Conservation (phyloP, 1,140 invertebrate genomes). For the Dufourea novaeangliae region DNA sequence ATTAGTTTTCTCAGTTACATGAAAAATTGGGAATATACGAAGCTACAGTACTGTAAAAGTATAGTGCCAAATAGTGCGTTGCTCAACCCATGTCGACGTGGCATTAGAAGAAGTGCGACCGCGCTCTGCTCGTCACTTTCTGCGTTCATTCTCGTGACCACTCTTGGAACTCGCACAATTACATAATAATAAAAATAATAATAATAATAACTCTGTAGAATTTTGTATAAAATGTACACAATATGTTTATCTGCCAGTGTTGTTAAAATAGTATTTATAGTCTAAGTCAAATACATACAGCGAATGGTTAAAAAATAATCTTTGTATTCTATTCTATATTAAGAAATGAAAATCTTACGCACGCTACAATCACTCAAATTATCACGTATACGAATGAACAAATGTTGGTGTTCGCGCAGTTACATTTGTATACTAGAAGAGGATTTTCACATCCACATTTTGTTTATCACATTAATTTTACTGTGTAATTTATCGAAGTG, state of each 20-base stretch:
- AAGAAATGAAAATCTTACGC: conserved; percentile 31
- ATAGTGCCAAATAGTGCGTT: not conserved
- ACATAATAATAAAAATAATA: conserved; percentile 38
- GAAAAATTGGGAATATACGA: not conserved
- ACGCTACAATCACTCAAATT: conserved; percentile 26
- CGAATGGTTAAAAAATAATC: conserved; percentile 34
- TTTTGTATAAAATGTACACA: conserved; percentile 28
- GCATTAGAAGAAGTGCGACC: not conserved
- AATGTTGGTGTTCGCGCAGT: conserved; percentile 15
- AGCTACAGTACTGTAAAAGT: not conserved
- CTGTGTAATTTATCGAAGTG: conserved; percentile 64
- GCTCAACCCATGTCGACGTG: not conserved
- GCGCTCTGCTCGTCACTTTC: not conserved
- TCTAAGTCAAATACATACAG: conserved; percentile 33
- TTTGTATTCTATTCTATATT: conserved; percentile 31
- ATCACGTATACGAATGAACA: conserved; percentile 14
- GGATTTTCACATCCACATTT: conserved; percentile 27
- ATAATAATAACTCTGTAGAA: conserved; percentile 26
- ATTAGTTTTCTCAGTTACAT: not conserved
- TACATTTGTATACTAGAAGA: conserved; percentile 49
- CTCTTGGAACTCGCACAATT: not conserved
- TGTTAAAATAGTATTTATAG: conserved; percentile 31
- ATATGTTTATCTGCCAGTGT: conserved; percentile 4
- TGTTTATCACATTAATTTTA: conserved; percentile 57
- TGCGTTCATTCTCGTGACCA: not conserved